phyloP scores from a whole-genome alignment of 2,888 invertebrate species.

The Caenorhabditis afra region DNA sequence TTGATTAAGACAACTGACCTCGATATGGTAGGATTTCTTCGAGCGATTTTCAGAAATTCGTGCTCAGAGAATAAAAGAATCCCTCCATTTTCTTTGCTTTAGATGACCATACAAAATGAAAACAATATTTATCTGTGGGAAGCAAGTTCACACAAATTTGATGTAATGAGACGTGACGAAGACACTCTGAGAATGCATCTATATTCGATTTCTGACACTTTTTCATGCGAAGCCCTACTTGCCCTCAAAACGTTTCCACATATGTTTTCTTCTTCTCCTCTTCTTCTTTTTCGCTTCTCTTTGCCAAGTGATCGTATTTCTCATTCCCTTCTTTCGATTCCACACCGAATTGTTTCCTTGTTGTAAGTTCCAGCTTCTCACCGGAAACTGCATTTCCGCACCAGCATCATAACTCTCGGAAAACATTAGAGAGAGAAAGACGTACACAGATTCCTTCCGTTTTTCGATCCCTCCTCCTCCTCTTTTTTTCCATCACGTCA shows the following conservation, averaged over 20 bases:
- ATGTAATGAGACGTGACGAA: constrained; percentile 54
- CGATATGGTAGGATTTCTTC: too few species aligned
- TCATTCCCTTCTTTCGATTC: constrained; percentile 2
- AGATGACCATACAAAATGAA: too few species aligned
- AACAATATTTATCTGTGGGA: not conserved
- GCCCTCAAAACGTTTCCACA: constrained; percentile 9
- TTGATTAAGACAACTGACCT: too few species aligned
- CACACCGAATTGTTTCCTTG: not conserved
- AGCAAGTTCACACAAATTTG: constrained; percentile 1
- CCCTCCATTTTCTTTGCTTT: too few species aligned
- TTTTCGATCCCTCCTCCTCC: too few species aligned
- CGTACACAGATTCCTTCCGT: not conserved
- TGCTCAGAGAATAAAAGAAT: too few species aligned
- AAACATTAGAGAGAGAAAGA: not conserved
- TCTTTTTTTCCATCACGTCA: not conserved
- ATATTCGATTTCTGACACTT: constrained; percentile 53
- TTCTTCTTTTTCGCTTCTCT: constrained; percentile 6
- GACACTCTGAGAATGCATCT: constrained; percentile 49
- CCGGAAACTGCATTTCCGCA: not conserved
- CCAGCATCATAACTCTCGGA: not conserved
- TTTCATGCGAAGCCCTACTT: constrained; percentile 33
- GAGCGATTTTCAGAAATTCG: too few species aligned
- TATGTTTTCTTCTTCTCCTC: constrained; percentile 11
- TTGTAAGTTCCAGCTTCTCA: not conserved
- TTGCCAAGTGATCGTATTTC: constrained; percentile 36